Base-by-base conservation (phyloP, 1,140 invertebrate species). In the Rhagoletis pomonella region DNA sequence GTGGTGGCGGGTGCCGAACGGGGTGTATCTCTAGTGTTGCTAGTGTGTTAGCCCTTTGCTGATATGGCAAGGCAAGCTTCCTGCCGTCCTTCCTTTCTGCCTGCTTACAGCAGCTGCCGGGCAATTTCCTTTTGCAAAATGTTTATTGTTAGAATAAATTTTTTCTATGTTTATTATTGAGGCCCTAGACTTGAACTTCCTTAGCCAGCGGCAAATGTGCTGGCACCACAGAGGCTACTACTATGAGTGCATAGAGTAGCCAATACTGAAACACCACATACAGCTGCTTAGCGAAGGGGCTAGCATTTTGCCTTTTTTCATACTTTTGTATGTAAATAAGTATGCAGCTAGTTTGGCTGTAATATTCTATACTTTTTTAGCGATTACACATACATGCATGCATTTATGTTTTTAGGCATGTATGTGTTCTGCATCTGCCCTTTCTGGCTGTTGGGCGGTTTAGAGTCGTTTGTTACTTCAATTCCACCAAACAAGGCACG, bases 131-230 rank as follows among this genome's bases (percentile, higher is more conserved):
- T 55, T 50, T 19, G 44, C 47, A 58, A 44, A 81, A 55, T 81
- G 73, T 81, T 81, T 81, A 81, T 81, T 81, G 73, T 81, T 81
- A 81, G 73, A 81, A 81, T 81, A 50, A 81, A 81, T 14, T 58
- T 81, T 81, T 81, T 81, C 50, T 55, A 50, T 29, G n/a, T 55
- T 55, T 29, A 81, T 81, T 81, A 55, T 19, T 81, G 19, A 12
- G 6, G 7, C 2, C 5, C 10, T 17, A 39, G 3, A 81, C 4
- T 55, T 55, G n/a, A 81, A 55, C 55, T 81, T 50, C 73, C 73
- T 81, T 81, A 29, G 73, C 73, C 50, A 81, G 14, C 17, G 47
- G 73, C 73, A 19, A 55, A 19, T n/a, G 47, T 81, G 6, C 47
- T 81, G 73, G 73, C 73, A 50, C 73, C 73, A 81, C 6, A 50